phyloP scores from a whole-genome alignment of 1,140 invertebrate species.

The Papilio machaon region DNA sequence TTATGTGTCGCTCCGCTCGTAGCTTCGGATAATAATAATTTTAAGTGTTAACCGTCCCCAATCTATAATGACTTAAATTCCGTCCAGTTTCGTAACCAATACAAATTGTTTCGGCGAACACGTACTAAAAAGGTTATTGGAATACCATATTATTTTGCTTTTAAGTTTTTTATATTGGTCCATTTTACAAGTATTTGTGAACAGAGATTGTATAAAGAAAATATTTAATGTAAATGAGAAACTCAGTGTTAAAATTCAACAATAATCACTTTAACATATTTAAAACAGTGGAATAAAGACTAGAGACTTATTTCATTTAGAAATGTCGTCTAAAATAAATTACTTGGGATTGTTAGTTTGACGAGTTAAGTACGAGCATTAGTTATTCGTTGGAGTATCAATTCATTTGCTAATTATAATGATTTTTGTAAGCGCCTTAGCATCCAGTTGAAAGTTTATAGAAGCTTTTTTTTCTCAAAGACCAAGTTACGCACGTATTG shows the following conservation, averaged over 20 bases:
- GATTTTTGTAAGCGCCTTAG: background rate
- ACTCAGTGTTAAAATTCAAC: too few relatives aligned
- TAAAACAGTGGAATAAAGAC: too few relatives aligned
- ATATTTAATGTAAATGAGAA: too few relatives aligned
- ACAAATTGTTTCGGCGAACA: background rate
- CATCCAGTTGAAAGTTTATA: background rate
- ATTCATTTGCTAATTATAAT: background rate
- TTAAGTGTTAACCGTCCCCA: conserved; percentile 26
- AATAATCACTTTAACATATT: too few relatives aligned
- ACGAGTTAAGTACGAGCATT: background rate
- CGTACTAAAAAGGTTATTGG: background rate
- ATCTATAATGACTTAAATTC: conserved; percentile 15
- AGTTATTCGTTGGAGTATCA: background rate
- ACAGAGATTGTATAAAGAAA: background rate
- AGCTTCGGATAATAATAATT: conserved; percentile 1
- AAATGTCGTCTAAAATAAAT: too few relatives aligned
- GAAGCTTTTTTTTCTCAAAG: background rate
- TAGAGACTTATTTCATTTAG: too few relatives aligned
- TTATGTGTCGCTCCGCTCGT: conserved; percentile 21
- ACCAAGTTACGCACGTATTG: background rate
- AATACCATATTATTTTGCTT: background rate
- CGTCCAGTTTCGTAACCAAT: background rate
- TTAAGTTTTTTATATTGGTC: background rate
- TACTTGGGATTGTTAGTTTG: background rate
- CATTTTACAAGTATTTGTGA: background rate